phyloP scores from a whole-genome alignment of 2,797 vertebrate genomes.

The Paguma larvata region DNA sequence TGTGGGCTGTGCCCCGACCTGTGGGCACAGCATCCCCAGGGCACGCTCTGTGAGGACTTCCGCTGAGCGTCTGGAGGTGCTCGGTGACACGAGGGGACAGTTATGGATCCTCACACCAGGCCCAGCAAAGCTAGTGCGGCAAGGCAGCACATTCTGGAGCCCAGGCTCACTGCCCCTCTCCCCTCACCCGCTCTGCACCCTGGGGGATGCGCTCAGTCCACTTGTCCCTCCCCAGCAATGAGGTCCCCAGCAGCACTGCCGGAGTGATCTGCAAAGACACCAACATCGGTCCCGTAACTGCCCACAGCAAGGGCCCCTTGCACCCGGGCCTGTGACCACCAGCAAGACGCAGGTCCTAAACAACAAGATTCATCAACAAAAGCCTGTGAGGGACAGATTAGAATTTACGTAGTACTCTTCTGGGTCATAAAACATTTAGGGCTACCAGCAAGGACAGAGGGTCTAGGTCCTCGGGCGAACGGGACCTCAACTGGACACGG shows the following conservation, averaged over 20 bases:
- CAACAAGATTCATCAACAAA: not conserved
- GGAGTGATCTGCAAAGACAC: not conserved
- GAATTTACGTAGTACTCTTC: not conserved
- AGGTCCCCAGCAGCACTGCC: not conserved
- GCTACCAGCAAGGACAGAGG: not conserved
- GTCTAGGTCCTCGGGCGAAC: not conserved
- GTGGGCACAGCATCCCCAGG: not conserved
- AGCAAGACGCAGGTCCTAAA: not conserved
- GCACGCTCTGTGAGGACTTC: not conserved
- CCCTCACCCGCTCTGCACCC: not conserved
- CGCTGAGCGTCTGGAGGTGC: not conserved
- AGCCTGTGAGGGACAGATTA: not conserved
- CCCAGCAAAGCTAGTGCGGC: not conserved
- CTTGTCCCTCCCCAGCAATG: not conserved
- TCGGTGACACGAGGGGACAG: not conserved
- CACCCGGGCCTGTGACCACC: no score
- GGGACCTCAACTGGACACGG: rapidly evolving
- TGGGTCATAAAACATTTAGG: not conserved
- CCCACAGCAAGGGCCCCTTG: not conserved
- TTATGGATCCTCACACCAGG: not conserved
- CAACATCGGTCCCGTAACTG: not conserved
- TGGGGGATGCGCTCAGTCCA: not conserved
- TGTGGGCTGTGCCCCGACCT: rapidly evolving
- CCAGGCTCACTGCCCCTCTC: not conserved
- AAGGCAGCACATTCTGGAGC: not conserved